These are phyloP conservation scores for Bembecia ichneumoniformis DNA, from an alignment of 2,888 invertebrate species.

Conservation along the genomic window DNA sequence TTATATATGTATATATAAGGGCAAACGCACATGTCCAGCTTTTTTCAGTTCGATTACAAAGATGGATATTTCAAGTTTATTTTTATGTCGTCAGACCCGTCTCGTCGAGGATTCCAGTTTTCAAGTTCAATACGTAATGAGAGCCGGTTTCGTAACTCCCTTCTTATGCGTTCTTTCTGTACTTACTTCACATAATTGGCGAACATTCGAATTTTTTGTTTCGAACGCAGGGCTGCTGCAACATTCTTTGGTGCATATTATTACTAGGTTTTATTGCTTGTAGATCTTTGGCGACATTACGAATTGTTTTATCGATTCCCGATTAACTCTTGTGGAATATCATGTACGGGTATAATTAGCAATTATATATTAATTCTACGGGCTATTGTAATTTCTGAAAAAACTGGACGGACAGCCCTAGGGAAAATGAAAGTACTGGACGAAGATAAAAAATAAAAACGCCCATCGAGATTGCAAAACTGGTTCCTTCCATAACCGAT, in stretches of 20 bases:
- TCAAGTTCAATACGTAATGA: slow-evolving; percentile 48
- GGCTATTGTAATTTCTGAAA: not conserved
- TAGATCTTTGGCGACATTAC: too few species aligned
- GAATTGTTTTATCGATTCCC: too few species aligned
- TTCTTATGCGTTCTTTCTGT: slow-evolving; percentile 32
- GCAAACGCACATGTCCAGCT: not conserved
- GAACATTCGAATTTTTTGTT: slow-evolving; percentile 23
- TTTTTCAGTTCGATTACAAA: not conserved
- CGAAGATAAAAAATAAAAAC: slow-evolving; percentile 18
- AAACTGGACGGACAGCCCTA: slow-evolving; percentile 6
- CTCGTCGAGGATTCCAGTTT: slow-evolving; percentile 6
- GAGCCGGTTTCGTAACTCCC: slow-evolving; percentile 45
- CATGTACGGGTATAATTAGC: too few species aligned
- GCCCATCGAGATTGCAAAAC: slow-evolving; percentile 33
- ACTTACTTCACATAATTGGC: slow-evolving; percentile 44
- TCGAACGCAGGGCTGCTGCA: slow-evolving; percentile 1
- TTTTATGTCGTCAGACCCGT: slow-evolving; percentile 2
- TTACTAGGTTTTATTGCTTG: not conserved
- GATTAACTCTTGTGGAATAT: too few species aligned
- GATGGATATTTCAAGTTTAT: slow-evolving; percentile 1
- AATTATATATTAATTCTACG: too few species aligned
- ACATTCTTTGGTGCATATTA: too few species aligned
- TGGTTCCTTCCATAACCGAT: slow-evolving; percentile 30
- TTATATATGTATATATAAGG: not conserved
- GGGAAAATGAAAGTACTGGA: slow-evolving; percentile 17